Evolutionary conservation across 2,113 vertebrate species (phyloP).

Genomic region (Pipa parva): DNA sequence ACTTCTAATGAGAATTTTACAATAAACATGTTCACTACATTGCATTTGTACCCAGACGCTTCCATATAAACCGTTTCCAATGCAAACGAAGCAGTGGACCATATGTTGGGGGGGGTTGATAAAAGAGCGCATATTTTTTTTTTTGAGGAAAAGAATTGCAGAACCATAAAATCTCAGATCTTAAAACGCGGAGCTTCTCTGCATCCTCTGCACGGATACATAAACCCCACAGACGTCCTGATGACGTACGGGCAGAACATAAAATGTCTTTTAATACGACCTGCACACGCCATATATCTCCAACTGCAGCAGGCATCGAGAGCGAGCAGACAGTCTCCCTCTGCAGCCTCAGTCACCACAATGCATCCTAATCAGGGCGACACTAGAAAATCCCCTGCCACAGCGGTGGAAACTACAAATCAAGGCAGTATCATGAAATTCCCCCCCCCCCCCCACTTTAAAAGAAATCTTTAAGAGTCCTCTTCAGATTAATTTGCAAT

Average conservation of each 20-base stretch:
- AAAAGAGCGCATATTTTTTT: slow-evolving; percentile 23
- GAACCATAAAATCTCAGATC: not conserved
- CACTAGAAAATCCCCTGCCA: slow-evolving; percentile 4
- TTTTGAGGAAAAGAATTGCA: not conserved
- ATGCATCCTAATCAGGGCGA: slow-evolving; percentile 29
- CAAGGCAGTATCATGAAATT: too few relatives aligned
- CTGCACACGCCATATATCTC: slow-evolving; percentile 41
- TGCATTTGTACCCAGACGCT: too few relatives aligned
- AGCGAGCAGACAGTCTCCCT: slow-evolving; percentile 23
- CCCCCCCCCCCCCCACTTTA: too few relatives aligned
- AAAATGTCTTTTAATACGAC: slow-evolving; percentile 35
- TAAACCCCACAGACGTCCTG: slow-evolving; percentile 27
- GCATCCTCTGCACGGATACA: slow-evolving; percentile 21
- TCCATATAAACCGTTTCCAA: too few relatives aligned
- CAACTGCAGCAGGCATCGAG: slow-evolving; percentile 16
- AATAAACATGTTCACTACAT: too few relatives aligned
- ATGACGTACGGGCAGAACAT: slow-evolving; percentile 32
- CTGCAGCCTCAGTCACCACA: slow-evolving; percentile 9
- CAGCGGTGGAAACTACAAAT: too few relatives aligned
- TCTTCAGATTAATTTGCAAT: too few relatives aligned
- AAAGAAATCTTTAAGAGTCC: too few relatives aligned
- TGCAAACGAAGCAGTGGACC: too few relatives aligned
- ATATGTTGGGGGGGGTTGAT: not conserved
- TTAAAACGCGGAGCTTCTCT: slow-evolving; percentile 9
- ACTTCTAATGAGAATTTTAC: too few relatives aligned